phyloP scores from a whole-genome alignment of 2,888 invertebrate genomes.

The Epinotia bilunana region DNA sequence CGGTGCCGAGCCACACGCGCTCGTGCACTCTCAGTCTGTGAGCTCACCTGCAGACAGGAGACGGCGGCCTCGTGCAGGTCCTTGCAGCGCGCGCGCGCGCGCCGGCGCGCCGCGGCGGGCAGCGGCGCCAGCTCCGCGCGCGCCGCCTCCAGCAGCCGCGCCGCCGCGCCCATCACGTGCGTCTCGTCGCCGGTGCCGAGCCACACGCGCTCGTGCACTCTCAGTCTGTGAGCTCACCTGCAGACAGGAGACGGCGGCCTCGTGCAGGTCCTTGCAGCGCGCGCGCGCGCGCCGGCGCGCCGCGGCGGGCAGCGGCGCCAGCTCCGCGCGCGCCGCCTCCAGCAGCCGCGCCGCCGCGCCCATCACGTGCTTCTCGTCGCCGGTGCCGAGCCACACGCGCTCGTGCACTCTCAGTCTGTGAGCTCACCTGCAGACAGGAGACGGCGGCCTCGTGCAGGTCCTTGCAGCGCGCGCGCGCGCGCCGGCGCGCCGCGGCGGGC shows the following conservation, averaged over 20 bases:
- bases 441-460: conserved; percentile 78
- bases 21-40: too few species aligned
- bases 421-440: conserved; percentile 69
- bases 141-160: conserved; percentile 88
- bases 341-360: conserved; percentile 90
- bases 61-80: conserved; percentile 78
- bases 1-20: too few species aligned
- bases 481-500: conserved; percentile 71
- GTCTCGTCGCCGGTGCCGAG: conserved; percentile 91
- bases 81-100: conserved; percentile 84
- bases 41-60: conserved; percentile 70
- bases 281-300: too few species aligned
- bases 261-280: too few species aligned
- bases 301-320: conserved; percentile 81
- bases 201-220: conserved; percentile 84
- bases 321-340: conserved; percentile 85
- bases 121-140: too few species aligned
- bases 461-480: conserved; percentile 75
- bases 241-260: too few species aligned
- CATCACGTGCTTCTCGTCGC: conserved; percentile 93
- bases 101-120: conserved; percentile 91
- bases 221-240: too few species aligned
- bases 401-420: too few species aligned
- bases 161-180: conserved; percentile 91
- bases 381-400: conserved; percentile 89